These are phyloP conservation scores for Andrena chrysosceles DNA, from an alignment of 2,888 invertebrate genomes.

Conservation along the genomic window DNA sequence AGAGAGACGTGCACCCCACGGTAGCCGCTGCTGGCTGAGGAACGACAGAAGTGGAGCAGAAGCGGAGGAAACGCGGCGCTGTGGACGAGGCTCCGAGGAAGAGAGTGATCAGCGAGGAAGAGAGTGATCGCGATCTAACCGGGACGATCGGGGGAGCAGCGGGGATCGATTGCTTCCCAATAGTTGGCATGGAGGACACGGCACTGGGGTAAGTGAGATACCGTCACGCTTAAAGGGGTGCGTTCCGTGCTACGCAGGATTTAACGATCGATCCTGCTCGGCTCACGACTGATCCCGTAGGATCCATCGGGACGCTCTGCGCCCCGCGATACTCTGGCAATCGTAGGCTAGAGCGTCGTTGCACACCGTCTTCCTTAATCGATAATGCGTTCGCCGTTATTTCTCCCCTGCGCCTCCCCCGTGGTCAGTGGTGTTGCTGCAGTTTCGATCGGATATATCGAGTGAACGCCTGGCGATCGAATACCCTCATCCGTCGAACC, in stretches of 20 bases:
- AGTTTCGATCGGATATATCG: neutral
- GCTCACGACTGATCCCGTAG: neutral
- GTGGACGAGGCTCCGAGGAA: neutral
- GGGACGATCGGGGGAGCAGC: constrained; percentile 40
- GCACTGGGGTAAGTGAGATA: constrained; percentile 68
- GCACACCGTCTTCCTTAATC: constrained; percentile 5
- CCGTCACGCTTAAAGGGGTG: constrained; percentile 25
- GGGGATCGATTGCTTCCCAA: constrained; percentile 70
- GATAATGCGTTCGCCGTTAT: neutral
- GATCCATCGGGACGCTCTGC: constrained; percentile 7
- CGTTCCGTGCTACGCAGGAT: constrained; percentile 20
- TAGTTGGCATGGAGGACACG: constrained; percentile 72
- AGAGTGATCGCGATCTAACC: constrained; percentile 37
- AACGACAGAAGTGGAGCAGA: constrained; percentile 32
- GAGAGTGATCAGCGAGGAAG: constrained; percentile 45
- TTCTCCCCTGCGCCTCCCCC: neutral
- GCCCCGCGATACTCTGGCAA: neutral
- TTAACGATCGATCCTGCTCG: constrained; percentile 35
- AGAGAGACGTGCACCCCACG: constrained; percentile 53
- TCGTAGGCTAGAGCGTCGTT: neutral
- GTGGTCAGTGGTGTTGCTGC: neutral
- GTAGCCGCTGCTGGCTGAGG: constrained; percentile 60
- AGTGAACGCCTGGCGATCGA: too few relatives aligned
- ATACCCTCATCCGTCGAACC: neutral
- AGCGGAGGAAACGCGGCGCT: neutral